Conservation (phyloP, 2,113 vertebrate species). For the Empidonax traillii region DNA sequence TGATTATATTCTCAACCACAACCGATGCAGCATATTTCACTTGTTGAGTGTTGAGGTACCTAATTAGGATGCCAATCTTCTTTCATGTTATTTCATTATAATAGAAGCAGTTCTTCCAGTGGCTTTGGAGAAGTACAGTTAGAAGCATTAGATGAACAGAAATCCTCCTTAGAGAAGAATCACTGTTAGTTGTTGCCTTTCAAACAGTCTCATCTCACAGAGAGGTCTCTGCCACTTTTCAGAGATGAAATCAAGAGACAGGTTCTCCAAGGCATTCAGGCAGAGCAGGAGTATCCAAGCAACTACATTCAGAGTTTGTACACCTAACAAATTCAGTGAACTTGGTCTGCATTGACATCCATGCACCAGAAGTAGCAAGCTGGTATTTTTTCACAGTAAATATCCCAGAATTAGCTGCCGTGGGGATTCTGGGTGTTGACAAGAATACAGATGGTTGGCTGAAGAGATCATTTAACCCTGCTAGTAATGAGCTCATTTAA, state of each 20-base stretch:
- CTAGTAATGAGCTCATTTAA: constrained; percentile 46
- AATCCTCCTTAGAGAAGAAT: not conserved
- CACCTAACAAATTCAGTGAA: not conserved
- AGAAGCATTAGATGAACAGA: not conserved
- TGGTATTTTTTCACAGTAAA: not conserved
- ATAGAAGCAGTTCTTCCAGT: not conserved
- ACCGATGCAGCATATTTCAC: not conserved
- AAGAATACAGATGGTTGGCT: not conserved
- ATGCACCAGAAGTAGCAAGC: not conserved
- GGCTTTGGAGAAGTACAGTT: not conserved
- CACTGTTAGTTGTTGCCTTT: accelerated
- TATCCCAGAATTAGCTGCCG: not conserved
- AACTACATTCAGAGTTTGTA: not conserved
- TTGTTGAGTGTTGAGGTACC: not conserved
- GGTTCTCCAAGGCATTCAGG: not conserved
- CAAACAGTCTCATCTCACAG: not conserved
- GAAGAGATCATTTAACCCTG: constrained; percentile 51
- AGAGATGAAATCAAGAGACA: not conserved
- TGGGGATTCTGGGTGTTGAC: not conserved
- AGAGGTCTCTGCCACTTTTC: not conserved
- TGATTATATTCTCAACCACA: not conserved
- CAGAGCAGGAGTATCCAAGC: not conserved
- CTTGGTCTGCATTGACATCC: not conserved
- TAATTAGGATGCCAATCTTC: not conserved
- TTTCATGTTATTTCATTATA: not conserved